phyloP scores from a whole-genome alignment of 2,888 invertebrate genomes.

The Tetranychus piercei region DNA sequence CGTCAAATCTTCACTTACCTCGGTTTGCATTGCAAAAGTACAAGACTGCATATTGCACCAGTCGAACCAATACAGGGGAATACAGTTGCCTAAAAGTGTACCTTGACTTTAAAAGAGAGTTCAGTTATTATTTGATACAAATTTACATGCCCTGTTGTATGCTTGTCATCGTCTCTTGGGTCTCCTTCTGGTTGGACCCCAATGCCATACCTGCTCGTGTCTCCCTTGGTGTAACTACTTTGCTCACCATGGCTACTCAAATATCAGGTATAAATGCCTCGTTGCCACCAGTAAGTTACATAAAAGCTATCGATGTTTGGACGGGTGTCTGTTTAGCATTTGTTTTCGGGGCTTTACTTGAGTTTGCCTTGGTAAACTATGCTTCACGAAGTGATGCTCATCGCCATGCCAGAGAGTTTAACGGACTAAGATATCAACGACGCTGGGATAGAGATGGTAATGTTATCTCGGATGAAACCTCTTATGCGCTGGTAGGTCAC shows the following conservation, averaged over 20 bases:
- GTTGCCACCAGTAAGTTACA: constrained; percentile 90
- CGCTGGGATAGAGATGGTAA: constrained; percentile 14
- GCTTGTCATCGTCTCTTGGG: constrained; percentile 93
- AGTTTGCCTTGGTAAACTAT: constrained; percentile 95
- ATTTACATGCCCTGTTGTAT: constrained; percentile 98
- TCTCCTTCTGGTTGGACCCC: constrained; percentile 85
- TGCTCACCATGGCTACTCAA: constrained; percentile 92
- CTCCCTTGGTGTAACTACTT: constrained; percentile 81
- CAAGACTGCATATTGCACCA: constrained; percentile 34
- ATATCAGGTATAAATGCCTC: constrained; percentile 82
- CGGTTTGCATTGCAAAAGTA: constrained; percentile 33
- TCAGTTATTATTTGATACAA: constrained; percentile 96
- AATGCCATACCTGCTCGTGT: constrained; percentile 85
- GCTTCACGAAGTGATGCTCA: constrained; percentile 83
- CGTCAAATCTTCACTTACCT: constrained; percentile 36
- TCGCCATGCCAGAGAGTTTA: constrained; percentile 28
- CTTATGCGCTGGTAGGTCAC: constrained; percentile 4
- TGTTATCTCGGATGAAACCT: background rate
- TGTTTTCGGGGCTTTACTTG: constrained; percentile 87
- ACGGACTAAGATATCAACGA: background rate
- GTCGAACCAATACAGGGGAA: constrained; percentile 47
- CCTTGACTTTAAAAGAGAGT: constrained; percentile 85
- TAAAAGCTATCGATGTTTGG: constrained; percentile 94
- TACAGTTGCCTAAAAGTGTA: constrained; percentile 96
- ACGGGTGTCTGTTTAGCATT: constrained; percentile 92